A percentile compares a stretch with the other conserved stretches of the same genome.
Evolutionary conservation across 2,113 vertebrate species (phyloP).

Genomic region (Eolophus roseicapilla): DNA sequence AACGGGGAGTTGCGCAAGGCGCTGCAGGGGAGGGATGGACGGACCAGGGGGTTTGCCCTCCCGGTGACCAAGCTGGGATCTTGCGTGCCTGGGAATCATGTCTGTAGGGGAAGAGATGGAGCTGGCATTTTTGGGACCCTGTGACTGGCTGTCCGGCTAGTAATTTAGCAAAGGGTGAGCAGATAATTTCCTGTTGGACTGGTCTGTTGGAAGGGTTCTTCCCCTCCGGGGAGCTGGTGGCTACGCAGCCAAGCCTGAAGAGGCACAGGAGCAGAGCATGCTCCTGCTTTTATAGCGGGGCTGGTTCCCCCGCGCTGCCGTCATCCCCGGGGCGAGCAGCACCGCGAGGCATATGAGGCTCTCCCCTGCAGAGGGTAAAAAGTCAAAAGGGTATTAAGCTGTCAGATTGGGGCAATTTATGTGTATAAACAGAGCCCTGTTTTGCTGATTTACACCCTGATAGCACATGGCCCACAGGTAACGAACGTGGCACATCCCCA

Average conservation of each 20-base stretch:
- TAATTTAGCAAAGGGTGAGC: conserved; percentile 51
- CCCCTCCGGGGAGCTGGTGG: conserved; percentile 35
- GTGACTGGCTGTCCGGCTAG: conserved; percentile 14
- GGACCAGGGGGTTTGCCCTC: neutral
- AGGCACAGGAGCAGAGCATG: neutral
- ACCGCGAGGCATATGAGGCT: conserved; percentile 47
- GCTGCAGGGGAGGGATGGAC: neutral
- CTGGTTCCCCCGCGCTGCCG: neutral
- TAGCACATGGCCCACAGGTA: conserved; percentile 69
- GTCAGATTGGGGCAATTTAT: conserved; percentile 70
- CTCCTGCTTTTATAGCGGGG: conserved; percentile 37
- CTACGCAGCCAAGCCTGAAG: conserved; percentile 61
- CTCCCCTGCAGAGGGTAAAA: conserved; percentile 63
- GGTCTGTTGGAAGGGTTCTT: conserved; percentile 53
- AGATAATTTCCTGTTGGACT: conserved; percentile 66
- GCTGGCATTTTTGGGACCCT: conserved; percentile 34
- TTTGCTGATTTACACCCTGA: conserved; percentile 70
- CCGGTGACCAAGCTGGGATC: neutral
- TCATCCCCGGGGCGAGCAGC: neutral
- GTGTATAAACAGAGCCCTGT: conserved; percentile 66
- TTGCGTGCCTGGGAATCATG: conserved; percentile 53
- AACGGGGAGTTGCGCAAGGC: neutral
- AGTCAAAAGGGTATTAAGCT: conserved; percentile 73
- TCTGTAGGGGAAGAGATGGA: conserved; percentile 29
- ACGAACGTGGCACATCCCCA: conserved; percentile 49